Evolutionary conservation across 2,797 vertebrate species (phyloP).

Genomic region (Sebastes hopkinsi): DNA sequence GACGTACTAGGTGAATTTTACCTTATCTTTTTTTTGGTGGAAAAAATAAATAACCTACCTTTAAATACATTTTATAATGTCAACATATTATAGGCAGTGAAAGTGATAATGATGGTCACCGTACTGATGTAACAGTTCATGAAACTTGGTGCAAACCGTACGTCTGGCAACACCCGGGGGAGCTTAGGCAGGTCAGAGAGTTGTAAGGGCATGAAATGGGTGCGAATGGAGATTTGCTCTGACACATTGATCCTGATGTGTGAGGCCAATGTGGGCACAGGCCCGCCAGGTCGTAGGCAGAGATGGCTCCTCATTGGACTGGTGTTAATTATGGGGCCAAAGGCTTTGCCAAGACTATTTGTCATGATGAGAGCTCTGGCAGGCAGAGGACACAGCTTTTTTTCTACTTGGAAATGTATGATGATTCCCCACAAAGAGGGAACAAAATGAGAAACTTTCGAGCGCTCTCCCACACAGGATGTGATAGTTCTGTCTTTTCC

Average conservation of each 20-base stretch:
- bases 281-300: constrained; percentile 39
- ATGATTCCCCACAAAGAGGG: not conserved
- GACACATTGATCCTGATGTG: constrained; percentile 52
- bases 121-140: constrained; percentile 31
- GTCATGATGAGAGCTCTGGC: constrained; percentile 39
- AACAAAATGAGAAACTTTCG: constrained; percentile 12
- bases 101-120: constrained; percentile 5
- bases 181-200: not conserved
- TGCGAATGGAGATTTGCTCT: constrained; percentile 51
- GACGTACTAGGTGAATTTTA: not conserved
- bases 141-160: constrained; percentile 34
- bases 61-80: not conserved
- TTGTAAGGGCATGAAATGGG: constrained; percentile 29
- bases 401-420: not conserved
- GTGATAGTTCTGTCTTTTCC: not conserved
- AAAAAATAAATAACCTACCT: not conserved
- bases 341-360: constrained; percentile 51
- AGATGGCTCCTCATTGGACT: constrained; percentile 46
- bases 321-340: constrained; percentile 58
- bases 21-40: not conserved
- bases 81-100: not conserved
- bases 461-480: not conserved
- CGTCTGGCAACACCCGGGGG: constrained; percentile 6
- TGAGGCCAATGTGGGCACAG: constrained; percentile 40
- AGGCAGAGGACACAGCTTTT: constrained; percentile 11